Conservation (phyloP, 2,888 invertebrate species). For the Cistogaster globosa region DNA sequence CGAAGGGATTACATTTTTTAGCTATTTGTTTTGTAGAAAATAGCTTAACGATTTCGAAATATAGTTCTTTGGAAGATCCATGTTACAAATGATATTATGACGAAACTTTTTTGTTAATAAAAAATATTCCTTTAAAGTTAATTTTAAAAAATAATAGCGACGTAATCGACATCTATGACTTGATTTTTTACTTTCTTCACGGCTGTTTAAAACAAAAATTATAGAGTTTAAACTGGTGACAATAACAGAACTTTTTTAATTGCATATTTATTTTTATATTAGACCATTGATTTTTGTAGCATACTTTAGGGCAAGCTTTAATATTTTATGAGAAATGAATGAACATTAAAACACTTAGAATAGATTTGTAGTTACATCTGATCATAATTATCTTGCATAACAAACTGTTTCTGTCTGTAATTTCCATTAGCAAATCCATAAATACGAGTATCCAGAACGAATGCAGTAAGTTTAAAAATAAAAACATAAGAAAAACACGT, state of each 20-base stretch:
- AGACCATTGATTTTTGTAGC: neutral
- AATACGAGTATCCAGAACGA: neutral
- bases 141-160: too few relatives aligned
- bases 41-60: too few relatives aligned
- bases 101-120: too few relatives aligned
- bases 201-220: too few relatives aligned
- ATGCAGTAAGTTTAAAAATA: neutral
- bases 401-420: slow-evolving; percentile 79
- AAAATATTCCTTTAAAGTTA: too few relatives aligned
- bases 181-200: too few relatives aligned
- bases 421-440: slow-evolving; percentile 16
- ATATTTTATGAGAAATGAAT: neutral
- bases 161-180: too few relatives aligned
- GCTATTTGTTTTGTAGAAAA: too few relatives aligned
- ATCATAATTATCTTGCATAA: slow-evolving; percentile 78
- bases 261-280: neutral
- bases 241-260: neutral
- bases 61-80: too few relatives aligned
- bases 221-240: too few relatives aligned
- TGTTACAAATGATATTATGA: too few relatives aligned
- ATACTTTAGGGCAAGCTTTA: slow-evolving; percentile 2
- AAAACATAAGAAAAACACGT: slow-evolving; percentile 16
- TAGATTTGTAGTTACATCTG: slow-evolving; percentile 78
- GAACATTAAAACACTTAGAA: neutral
- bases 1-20: too few relatives aligned